These are phyloP conservation scores for Dryocosmus kuriphilus DNA, from an alignment of 2,888 invertebrate species.

Conservation along the genomic window DNA sequence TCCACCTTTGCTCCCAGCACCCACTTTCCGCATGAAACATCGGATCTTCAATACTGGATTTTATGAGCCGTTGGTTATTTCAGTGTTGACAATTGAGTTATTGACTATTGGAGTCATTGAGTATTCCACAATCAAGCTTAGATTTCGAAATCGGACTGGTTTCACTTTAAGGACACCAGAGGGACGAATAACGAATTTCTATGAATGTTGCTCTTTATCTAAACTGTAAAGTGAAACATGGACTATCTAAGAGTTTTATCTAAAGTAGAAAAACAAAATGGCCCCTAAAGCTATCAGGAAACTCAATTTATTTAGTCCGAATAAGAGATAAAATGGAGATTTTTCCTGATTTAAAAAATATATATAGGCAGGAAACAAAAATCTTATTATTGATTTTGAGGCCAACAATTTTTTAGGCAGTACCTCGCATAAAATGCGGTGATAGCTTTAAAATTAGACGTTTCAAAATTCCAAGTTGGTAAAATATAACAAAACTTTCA, in stretches of 20 bases:
- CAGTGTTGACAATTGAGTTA: not conserved
- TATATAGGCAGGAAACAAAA: not conserved
- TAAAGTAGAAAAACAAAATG: not conserved
- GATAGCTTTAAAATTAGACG: too few relatives aligned
- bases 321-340: not conserved
- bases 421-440: too few relatives aligned
- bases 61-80: conserved; percentile 12
- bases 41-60: not conserved
- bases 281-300: not conserved
- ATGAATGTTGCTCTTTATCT: conserved; percentile 30
- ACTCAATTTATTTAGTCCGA: conserved; percentile 4
- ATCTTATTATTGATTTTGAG: not conserved
- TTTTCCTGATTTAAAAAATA: not conserved
- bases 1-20: conserved; percentile 5
- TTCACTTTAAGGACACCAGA: conserved; percentile 10
- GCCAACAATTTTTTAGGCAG: not conserved
- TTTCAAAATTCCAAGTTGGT: too few relatives aligned
- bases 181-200: conserved; percentile 35
- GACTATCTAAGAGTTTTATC: conserved; percentile 19
- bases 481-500: too few relatives aligned
- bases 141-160: conserved; percentile 14
- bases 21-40: conserved; percentile 26
- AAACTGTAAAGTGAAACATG: conserved; percentile 30
- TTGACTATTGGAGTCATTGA: not conserved
- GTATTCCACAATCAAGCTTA: conserved; percentile 15